Evolutionary conservation across 92 coral and sea anemone species (phyloP).

Genomic region (Paramuricea clavata): DNA sequence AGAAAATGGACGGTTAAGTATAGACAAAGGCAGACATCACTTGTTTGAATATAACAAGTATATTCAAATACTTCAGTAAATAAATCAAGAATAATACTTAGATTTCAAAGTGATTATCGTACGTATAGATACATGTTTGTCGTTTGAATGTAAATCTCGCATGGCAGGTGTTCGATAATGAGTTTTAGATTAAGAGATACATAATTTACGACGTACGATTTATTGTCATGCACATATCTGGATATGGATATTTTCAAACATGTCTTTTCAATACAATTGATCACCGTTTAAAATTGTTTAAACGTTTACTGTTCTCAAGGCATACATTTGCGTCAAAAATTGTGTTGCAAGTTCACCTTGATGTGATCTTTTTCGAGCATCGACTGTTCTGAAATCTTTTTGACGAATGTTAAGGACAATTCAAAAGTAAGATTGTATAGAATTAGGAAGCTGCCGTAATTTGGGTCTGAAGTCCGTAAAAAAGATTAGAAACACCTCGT

Average conservation of each 20-base stretch:
- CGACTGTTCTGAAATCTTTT: not conserved
- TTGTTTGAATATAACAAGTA: too few relatives aligned
- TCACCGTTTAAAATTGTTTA: not conserved
- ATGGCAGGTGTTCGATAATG: not conserved
- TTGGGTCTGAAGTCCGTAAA: not conserved
- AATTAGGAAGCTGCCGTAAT: not conserved
- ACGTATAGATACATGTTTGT: not conserved
- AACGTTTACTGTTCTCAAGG: not conserved
- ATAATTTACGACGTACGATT: not conserved
- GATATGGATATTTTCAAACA: not conserved
- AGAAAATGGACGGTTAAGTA: too few relatives aligned
- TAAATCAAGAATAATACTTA: too few relatives aligned
- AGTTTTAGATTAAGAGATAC: not conserved
- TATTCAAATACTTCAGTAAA: too few relatives aligned
- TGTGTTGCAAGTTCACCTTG: constrained; percentile 8
- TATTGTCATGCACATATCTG: not conserved
- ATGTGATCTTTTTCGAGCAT: not conserved
- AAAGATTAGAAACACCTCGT: too few relatives aligned
- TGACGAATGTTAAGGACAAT: not conserved
- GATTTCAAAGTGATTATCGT: not conserved
- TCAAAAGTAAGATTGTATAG: not conserved
- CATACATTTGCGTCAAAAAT: not conserved
- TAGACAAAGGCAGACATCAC: too few relatives aligned
- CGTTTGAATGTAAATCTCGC: not conserved
- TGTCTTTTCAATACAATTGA: not conserved